phyloP scores from a whole-genome alignment of 2,888 invertebrate species.

The Coecobrya sp. region DNA sequence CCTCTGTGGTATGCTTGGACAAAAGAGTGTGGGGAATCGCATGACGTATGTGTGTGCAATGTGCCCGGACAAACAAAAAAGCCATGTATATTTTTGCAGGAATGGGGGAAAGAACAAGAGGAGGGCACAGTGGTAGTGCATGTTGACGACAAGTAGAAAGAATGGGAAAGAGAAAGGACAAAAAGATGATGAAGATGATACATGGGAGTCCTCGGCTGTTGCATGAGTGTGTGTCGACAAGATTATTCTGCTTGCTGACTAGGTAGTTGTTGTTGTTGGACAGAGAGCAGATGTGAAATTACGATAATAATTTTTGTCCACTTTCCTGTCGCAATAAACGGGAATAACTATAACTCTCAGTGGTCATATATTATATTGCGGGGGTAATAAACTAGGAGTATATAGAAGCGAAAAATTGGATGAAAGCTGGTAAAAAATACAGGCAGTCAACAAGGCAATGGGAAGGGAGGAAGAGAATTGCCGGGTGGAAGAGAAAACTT shows the following conservation, averaged over 20 bases:
- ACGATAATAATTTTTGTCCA: constrained; percentile 66
- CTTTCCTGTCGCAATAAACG: constrained; percentile 71
- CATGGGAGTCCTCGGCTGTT: constrained; percentile 43
- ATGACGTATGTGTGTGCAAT: constrained; percentile 9
- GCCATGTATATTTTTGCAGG: not conserved
- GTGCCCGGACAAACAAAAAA: constrained; percentile 13
- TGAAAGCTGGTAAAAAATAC: not conserved
- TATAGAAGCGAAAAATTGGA: not conserved
- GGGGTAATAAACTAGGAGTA: constrained; percentile 33
- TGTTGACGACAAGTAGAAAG: not conserved
- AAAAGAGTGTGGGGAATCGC: not conserved
- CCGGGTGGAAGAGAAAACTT: not conserved
- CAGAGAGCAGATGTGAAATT: constrained; percentile 74
- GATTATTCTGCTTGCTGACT: constrained; percentile 42
- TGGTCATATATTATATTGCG: constrained; percentile 51
- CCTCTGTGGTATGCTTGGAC: not conserved
- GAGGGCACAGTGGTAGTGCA: not conserved
- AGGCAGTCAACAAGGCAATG: constrained; percentile 33
- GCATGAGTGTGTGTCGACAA: constrained; percentile 41
- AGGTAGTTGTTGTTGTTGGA: constrained; percentile 44
- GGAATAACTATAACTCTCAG: constrained; percentile 51
- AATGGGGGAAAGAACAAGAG: not conserved
- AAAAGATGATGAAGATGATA: constrained; percentile 66
- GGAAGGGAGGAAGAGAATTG: not conserved
- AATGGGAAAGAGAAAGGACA: not conserved